These are phyloP conservation scores for Zhengitettix transpicula DNA, from an alignment of 2,888 invertebrate species.

Conservation along the genomic window DNA sequence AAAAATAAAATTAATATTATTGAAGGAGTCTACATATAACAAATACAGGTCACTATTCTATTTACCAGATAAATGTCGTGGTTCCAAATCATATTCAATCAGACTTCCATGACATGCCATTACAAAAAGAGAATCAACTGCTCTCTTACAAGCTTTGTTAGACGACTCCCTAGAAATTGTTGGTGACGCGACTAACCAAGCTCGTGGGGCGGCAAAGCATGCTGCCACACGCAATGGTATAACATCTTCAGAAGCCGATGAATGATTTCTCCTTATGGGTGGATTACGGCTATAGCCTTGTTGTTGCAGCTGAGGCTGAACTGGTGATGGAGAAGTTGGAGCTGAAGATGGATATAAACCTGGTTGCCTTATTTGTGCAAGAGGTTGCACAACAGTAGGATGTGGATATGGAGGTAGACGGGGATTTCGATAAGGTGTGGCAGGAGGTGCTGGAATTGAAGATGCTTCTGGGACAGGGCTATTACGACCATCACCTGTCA, in stretches of 20 bases:
- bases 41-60: no score
- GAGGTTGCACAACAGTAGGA: constrained; percentile 59
- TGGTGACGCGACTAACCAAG: constrained; percentile 42
- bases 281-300: constrained; percentile 32
- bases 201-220: constrained; percentile 56
- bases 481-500: constrained; percentile 52
- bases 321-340: constrained; percentile 5
- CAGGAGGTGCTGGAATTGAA: constrained; percentile 19
- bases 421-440: constrained; percentile 67
- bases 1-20: no score
- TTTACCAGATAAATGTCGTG: constrained; percentile 41
- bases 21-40: no score
- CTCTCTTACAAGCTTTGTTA: constrained; percentile 29
- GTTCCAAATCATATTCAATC: constrained; percentile 77
- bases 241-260: constrained; percentile 43
- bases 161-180: constrained; percentile 24
- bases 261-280: constrained; percentile 6
- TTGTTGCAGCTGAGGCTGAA: background rate
- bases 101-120: constrained; percentile 78
- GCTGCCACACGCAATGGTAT: constrained; percentile 30
- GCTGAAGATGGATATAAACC: constrained; percentile 4
- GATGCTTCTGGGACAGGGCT: constrained; percentile 32
- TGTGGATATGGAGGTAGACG: constrained; percentile 82
- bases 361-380: constrained; percentile 63
- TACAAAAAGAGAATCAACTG: constrained; percentile 73